Evolutionary conservation across 1,140 invertebrate species (phyloP), one percentile per base, ranked within the genome.

Genomic region (Danaus melanippus): DNA sequence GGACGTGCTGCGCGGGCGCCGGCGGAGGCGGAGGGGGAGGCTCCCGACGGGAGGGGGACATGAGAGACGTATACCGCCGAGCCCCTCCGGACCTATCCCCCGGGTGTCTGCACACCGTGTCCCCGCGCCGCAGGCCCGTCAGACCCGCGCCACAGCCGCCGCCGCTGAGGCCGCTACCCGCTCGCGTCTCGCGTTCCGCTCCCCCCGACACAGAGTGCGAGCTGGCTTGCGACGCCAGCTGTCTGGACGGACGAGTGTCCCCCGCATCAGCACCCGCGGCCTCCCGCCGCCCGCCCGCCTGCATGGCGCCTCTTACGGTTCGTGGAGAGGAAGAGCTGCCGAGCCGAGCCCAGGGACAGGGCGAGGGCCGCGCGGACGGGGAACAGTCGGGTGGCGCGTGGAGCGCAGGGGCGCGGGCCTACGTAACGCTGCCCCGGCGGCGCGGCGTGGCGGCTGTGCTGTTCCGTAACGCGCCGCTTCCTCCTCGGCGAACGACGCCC

Each of bases 401-500:
- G 84, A 64, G 84, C 77, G 12, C 75, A 69, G 56, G 58, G 59
- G 66, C 65, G 54, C 64, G 66, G 41, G 71, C 58, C 10, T 64
- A 67, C 59, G 64, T 58, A 58, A 65, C 66, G 58, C 57, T 71
- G 64, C 91, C 92, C 43, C 92, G 92, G n/a, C 91, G 92, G 68
- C 63, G 70, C 17, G 70, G 77, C 43, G 65, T 66, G 59, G 62
- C 63, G 51, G 68, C 69, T 48, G 65, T 58, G 58, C 59, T 69
- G 64, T 68, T 52, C 67, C 64, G 9, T 90, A 91, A 68, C 87
- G 91, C 62, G 49, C 62, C 62, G 49, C 63, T 73, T 62, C 92
- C 93, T 44, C 92, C 93, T n/a, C 92, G 92, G 68, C 89, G 92
- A 42, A 90, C 91, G 64, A 93, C 93, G 42, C 92, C 93, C 21